Evolutionary conservation across 2,797 vertebrate species (phyloP).

Genomic region (Malacoctenus gilli): DNA sequence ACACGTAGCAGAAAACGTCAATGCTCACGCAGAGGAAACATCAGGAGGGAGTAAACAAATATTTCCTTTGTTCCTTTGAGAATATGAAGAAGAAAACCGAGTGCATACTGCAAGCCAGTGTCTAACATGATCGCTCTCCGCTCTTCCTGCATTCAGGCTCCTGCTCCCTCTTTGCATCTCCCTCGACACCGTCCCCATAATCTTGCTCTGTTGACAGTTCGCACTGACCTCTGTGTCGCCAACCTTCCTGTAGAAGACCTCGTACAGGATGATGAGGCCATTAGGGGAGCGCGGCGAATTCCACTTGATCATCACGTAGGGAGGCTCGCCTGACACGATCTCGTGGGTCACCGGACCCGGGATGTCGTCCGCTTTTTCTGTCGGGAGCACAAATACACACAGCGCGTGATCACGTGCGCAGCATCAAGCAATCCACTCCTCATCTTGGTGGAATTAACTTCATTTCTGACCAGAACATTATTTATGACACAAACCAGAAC

Average conservation of each 20-base stretch:
- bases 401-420: too few relatives aligned
- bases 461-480: too few relatives aligned
- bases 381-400: neutral
- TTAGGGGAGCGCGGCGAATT: slow-evolving; percentile 90
- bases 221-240: slow-evolving; percentile 89
- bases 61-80: slow-evolving; percentile 33
- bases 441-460: too few relatives aligned
- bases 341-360: slow-evolving; percentile 86
- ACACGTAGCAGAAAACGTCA: neutral
- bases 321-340: slow-evolving; percentile 81
- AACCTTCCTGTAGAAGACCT: slow-evolving; percentile 89
- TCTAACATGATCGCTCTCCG: neutral
- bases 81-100: slow-evolving; percentile 29
- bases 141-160: slow-evolving; percentile 6
- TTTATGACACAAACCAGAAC: too few relatives aligned
- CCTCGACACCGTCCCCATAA: slow-evolving; percentile 6
- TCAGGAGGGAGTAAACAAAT: slow-evolving; percentile 38
- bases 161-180: slow-evolving; percentile 2
- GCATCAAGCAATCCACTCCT: too few relatives aligned
- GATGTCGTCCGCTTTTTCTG: slow-evolving; percentile 94
- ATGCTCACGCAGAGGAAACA: slow-evolving; percentile 18
- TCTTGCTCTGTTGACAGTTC: neutral
- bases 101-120: slow-evolving; percentile 15
- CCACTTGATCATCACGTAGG: slow-evolving; percentile 89
- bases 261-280: slow-evolving; percentile 94